Evolutionary conservation across 53 echinoderm and acorn worm species (phyloP).

Genomic region (Astropecten irregularis): DNA sequence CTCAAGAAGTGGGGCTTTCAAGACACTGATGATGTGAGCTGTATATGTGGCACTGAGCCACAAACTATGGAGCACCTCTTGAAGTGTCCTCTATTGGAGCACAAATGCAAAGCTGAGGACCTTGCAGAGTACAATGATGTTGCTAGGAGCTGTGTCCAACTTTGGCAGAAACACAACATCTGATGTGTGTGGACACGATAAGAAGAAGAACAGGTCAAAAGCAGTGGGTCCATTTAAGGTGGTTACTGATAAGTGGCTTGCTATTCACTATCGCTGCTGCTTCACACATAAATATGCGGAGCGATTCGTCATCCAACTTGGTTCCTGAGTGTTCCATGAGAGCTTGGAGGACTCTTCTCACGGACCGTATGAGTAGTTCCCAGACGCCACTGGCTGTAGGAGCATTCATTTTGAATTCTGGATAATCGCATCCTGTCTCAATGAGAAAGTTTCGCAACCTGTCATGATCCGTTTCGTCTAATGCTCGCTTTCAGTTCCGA

Average conservation of each 20-base stretch:
- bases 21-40: too few relatives aligned
- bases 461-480: constrained; percentile 48
- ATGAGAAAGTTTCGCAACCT: constrained; percentile 29
- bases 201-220: too few relatives aligned
- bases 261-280: constrained; percentile 47
- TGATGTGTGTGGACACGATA: too few relatives aligned
- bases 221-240: constrained; percentile 42
- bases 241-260: constrained; percentile 49
- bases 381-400: constrained; percentile 54
- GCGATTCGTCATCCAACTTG: constrained; percentile 46
- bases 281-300: constrained; percentile 54
- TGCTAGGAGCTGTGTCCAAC: too few relatives aligned
- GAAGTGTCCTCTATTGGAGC: too few relatives aligned
- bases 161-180: too few relatives aligned
- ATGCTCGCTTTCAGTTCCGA: constrained; percentile 32
- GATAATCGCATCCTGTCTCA: constrained; percentile 52
- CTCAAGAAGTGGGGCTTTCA: too few relatives aligned
- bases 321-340: constrained; percentile 27
- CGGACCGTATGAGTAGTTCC: constrained; percentile 57
- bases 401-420: constrained; percentile 55
- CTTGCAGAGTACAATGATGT: too few relatives aligned
- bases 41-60: too few relatives aligned
- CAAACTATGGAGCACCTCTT: too few relatives aligned
- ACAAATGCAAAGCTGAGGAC: too few relatives aligned
- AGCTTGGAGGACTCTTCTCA: constrained; percentile 38